phyloP scores from a whole-genome alignment of 1,140 invertebrate species.

The Drosophila seguyi region DNA sequence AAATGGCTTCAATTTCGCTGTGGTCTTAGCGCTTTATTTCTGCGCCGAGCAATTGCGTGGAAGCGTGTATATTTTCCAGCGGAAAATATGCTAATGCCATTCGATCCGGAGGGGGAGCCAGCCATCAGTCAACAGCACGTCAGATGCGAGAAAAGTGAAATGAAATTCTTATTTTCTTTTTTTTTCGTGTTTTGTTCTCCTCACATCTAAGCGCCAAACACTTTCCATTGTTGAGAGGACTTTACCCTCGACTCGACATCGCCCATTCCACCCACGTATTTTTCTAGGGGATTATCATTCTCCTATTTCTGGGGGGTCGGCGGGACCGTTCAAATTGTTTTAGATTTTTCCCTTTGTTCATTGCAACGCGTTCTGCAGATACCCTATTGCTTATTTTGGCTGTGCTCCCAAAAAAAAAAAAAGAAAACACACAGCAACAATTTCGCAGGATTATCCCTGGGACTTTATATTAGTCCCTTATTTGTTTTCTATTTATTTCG shows the following conservation, averaged over 20 bases:
- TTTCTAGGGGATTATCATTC: constrained; percentile 67
- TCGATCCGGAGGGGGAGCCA: constrained; percentile 27
- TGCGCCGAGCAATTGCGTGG: constrained; percentile 71
- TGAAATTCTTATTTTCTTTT: constrained; percentile 69
- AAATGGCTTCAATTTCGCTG: constrained; percentile 47
- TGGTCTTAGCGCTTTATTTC: constrained; percentile 47
- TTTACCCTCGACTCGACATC: constrained; percentile 6
- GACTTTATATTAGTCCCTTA: constrained; percentile 49
- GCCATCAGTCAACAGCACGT: constrained; percentile 57
- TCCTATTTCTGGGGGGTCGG: constrained; percentile 14
- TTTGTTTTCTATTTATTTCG: constrained; percentile 57
- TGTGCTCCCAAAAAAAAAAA: constrained; percentile 3
- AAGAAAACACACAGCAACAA: constrained; percentile 35
- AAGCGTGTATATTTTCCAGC: constrained; percentile 59
- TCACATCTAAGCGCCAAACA: constrained; percentile 57
- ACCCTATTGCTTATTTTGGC: constrained; percentile 50
- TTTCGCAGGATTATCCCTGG: constrained; percentile 66
- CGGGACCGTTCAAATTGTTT: constrained; percentile 55
- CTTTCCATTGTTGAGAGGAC: constrained; percentile 62
- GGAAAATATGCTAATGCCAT: constrained; percentile 71
- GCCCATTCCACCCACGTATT: constrained; percentile 24
- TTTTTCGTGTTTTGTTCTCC: constrained; percentile 6
- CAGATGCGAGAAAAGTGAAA: constrained; percentile 61
- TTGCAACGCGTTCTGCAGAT: constrained; percentile 37
- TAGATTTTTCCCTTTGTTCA: constrained; percentile 58